phyloP scores from a whole-genome alignment of 2,888 invertebrate genomes.

The Buathra laborator region DNA sequence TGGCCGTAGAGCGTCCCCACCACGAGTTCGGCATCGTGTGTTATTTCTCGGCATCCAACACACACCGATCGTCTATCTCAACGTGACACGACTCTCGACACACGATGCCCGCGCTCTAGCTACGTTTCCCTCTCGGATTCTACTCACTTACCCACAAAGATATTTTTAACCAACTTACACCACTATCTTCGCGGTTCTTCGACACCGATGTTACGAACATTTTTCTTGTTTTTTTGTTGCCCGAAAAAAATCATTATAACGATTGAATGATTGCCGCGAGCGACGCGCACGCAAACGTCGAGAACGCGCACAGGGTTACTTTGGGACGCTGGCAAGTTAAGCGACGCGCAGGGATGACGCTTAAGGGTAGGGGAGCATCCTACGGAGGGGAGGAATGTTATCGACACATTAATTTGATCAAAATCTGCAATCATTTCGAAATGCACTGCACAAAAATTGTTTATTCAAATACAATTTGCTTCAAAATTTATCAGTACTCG shows the following conservation, averaged over 20 bases:
- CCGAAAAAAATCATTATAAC: conserved; percentile 32
- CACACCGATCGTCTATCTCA: conserved; percentile 52
- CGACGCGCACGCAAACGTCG: conserved; percentile 47
- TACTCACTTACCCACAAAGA: conserved; percentile 65
- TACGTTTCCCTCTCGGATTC: conserved; percentile 57
- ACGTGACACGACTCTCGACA: conserved; percentile 52
- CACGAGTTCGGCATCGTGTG: conserved; percentile 30
- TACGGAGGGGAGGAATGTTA: conserved; percentile 25
- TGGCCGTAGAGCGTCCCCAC: conserved; percentile 66
- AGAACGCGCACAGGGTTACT: conserved; percentile 57
- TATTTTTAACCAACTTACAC: conserved; percentile 69
- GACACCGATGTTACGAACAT: conserved; percentile 47
- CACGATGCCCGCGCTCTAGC: conserved; percentile 50
- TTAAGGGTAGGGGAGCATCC: conserved; percentile 36
- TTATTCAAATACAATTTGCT: not conserved
- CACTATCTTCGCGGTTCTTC: conserved; percentile 40
- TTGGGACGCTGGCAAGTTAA: conserved; percentile 21
- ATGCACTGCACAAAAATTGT: not conserved
- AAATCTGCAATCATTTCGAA: not conserved
- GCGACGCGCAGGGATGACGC: conserved; percentile 37
- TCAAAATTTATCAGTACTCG: not conserved
- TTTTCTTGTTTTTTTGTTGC: conserved; percentile 26
- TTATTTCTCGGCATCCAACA: conserved; percentile 51
- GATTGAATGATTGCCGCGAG: conserved; percentile 41
- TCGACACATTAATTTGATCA: conserved; percentile 4